Conservation (phyloP, 2,888 invertebrate species). For the Apamea sordens region DNA sequence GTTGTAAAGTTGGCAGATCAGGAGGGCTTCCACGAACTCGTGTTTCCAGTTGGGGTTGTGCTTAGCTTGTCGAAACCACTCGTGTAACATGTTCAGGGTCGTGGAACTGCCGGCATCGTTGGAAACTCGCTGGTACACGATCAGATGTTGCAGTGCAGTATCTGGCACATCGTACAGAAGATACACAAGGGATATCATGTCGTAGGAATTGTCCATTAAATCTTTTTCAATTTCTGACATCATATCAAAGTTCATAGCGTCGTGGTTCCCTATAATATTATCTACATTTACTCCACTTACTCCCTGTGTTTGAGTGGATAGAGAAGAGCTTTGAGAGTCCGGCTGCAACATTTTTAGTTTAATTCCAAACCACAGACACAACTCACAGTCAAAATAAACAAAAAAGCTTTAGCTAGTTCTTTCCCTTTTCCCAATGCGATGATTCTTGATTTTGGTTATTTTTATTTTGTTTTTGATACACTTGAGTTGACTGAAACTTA, state of each 20-base stretch:
- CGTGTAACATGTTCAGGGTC: conserved; percentile 79
- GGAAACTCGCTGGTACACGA: conserved; percentile 80
- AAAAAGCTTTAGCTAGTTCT: too few species aligned
- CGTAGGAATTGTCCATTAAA: conserved; percentile 76
- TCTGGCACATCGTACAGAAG: conserved; percentile 84
- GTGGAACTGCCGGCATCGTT: conserved; percentile 72
- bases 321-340: conserved; percentile 66
- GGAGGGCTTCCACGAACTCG: conserved; percentile 85
- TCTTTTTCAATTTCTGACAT: conserved; percentile 83
- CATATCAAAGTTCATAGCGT: conserved; percentile 76
- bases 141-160: conserved; percentile 83
- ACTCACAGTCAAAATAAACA: neutral
- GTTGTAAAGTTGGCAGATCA: conserved; percentile 80
- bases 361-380: neutral
- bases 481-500: neutral
- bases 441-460: neutral
- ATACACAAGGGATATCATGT: conserved; percentile 84
- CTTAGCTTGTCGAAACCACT: conserved; percentile 83
- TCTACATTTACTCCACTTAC: conserved; percentile 52
- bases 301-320: conserved; percentile 21
- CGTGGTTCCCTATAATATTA: conserved; percentile 70
- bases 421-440: neutral
- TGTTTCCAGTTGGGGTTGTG: conserved; percentile 79
- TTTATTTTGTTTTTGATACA: neutral
- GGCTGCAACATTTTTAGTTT: conserved; percentile 70